Evolutionary conservation across 2,797 vertebrate genomes (phyloP), one percentile per base, ranked within the genome.

Genomic region (Xiphophorus birchmanni): DNA sequence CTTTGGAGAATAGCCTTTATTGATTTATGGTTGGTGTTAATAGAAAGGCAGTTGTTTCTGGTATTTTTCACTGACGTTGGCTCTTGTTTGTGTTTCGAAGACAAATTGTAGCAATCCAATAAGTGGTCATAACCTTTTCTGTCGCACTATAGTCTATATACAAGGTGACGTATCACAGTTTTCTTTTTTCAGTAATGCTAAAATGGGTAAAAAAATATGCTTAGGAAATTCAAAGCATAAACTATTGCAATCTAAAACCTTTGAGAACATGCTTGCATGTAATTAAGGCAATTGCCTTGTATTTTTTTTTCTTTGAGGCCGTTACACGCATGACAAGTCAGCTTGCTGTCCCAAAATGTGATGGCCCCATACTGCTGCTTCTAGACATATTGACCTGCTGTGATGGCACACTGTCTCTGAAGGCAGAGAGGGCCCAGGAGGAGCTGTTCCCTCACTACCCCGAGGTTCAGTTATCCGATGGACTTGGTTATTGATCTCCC

Each of bases 401-500:
- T 82, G 86, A 81, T 87, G 90, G 86, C 85, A 82, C 82, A 67
- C 65, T 52, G 91, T 88, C 85, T 86, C 73, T 80, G 73, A 91
- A 88, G 29, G 40, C 74, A 32, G 86, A 74, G 81, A 86, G 80
- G 82, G 78, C 80, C 63, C 47, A 77, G 79, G 78, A 78, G 0
- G 63, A 84, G 78, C 76, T 84, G 80, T 84, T 45, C 74, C 90
- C 86, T 91, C 71, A 3, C 58, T 85, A 67, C 84, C 77, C 83
- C 47, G 76, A 74, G 81, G 81, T 82, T 90, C 86, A 89, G 77
- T 93, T 91, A 74, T 88, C 89, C 90, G 67, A 89, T 89, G 88
- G 92, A 92, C 75, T 40, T 58, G 29, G 71, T 92, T 72, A 96
- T 97, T 73, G 95, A 96, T 96, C 93, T 82, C 73, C 3, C 35